phyloP scores from a whole-genome alignment of 1,140 invertebrate species.

The Nephila pilipes region DNA sequence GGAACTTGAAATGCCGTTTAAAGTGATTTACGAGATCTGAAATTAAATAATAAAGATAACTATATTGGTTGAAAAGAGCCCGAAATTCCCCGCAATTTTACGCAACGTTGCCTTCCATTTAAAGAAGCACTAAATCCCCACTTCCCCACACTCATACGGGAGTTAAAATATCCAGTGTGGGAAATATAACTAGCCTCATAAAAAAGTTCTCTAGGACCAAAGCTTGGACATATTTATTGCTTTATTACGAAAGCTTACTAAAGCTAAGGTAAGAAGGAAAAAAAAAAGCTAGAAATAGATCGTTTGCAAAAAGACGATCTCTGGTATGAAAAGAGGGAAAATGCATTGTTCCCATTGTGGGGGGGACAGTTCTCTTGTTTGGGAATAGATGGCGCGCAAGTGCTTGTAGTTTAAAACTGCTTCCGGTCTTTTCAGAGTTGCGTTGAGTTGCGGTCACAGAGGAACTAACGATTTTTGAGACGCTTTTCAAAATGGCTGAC shows the following conservation, averaged over 20 bases:
- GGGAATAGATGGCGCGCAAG: constrained; percentile 74
- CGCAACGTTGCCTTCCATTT: constrained; percentile 28
- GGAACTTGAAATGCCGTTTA: neutral
- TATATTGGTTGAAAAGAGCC: neutral
- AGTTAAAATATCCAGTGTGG: constrained; percentile 19
- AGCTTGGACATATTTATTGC: constrained; percentile 73
- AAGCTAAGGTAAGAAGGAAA: neutral
- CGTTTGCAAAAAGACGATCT: constrained; percentile 66
- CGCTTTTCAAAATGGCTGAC: constrained; percentile 75
- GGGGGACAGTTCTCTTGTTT: constrained; percentile 63
- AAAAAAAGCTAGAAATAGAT: constrained; percentile 56
- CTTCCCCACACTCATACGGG: neutral
- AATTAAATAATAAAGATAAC: constrained; percentile 21
- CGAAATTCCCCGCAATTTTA: constrained; percentile 26
- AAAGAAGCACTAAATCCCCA: neutral
- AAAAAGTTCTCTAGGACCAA: constrained; percentile 31
- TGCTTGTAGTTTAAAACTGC: constrained; percentile 70
- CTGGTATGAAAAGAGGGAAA: constrained; percentile 40
- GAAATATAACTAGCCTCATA: constrained; percentile 39
- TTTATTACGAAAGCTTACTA: constrained; percentile 68
- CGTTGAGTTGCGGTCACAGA: constrained; percentile 70
- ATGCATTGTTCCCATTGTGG: constrained; percentile 72
- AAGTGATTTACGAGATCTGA: neutral
- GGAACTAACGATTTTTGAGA: constrained; percentile 72
- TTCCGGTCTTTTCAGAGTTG: constrained; percentile 72